Base-by-base conservation (phyloP, 2,797 vertebrate genomes). In the Balearica regulorum region DNA sequence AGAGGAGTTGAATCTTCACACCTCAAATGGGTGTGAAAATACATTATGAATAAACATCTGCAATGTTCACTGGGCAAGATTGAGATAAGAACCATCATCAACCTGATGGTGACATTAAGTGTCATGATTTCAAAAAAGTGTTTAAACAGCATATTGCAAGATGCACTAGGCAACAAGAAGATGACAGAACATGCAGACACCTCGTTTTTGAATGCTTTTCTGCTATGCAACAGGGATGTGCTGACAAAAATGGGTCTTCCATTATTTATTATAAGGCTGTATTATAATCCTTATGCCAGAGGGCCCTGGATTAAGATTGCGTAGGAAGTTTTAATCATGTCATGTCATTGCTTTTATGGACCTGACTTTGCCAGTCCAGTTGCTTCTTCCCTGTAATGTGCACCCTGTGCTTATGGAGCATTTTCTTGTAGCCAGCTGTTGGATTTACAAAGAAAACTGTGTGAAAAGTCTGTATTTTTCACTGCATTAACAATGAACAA, bases 401-500 rank as follows among this genome's bases (percentile, higher is more conserved):
- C 81, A 83, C 62, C 77, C 82, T 76, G 83, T 37, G 16, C 75
- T 81, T 54, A 31, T 41, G 54, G 49, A 68, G 31, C 6, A 0
- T 57, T 94, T 14, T 13, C 60, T 61, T 3, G 31, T 3, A 33
- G 53, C 24, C 66, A 37, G 16, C 49, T 33, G 19, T n/a, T 77
- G 72, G 73, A 53, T 85, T 80, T 61, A 8, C 78, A 71, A 84
- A 95, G 83, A 60, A 80, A 71, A 77, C 83, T 64, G 65, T 92
- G 88, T 80, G 83, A 95, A 84, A 96, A 90, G 28, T 77, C 66
- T 43, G 35, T 12, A 31, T 58, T 80, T 90, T 77, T 79, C 78
- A 43, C 57, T 53, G 68, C 26, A 4, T 41, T 53, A 71, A 95
- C 94, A 96, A 94, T 84, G 86, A 75, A 94, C 91, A 96, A 87